phyloP scores from a whole-genome alignment of 2,113 vertebrate genomes.

The Bolborhynchus lineola region DNA sequence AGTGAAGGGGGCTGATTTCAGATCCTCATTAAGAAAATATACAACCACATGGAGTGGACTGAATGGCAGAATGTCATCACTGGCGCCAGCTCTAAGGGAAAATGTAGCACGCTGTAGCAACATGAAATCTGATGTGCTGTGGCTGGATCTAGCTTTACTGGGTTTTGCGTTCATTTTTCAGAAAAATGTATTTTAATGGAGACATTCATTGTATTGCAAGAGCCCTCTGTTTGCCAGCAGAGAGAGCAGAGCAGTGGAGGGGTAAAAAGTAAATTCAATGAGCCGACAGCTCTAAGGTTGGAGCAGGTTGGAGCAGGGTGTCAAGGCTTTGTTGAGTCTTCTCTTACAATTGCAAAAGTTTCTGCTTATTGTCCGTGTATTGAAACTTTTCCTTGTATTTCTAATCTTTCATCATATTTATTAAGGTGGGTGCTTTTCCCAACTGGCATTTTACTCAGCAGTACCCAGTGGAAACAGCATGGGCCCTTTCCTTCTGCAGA shows the following conservation, averaged over 20 bases:
- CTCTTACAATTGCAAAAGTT: background rate
- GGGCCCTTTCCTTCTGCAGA: rapidly evolving
- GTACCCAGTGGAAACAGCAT: background rate
- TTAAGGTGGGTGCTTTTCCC: background rate
- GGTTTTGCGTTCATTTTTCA: conserved; percentile 4
- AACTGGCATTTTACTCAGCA: background rate
- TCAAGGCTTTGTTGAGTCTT: background rate
- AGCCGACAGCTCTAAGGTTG: rapidly evolving
- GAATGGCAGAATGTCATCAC: conserved; percentile 42
- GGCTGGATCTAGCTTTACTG: background rate
- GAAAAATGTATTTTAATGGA: background rate
- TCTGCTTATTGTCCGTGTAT: background rate
- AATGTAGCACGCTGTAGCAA: conserved; percentile 9
- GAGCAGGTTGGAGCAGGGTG: rapidly evolving
- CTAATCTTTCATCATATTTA: background rate
- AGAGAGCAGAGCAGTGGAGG: background rate
- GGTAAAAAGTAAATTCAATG: background rate
- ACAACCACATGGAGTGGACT: background rate
- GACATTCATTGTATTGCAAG: background rate
- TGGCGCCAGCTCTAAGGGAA: conserved; percentile 49
- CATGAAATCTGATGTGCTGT: conserved; percentile 37
- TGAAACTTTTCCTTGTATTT: background rate
- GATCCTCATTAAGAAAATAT: conserved; percentile 59
- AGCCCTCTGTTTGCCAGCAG: background rate
- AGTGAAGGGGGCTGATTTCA: conserved; percentile 50